Base-by-base conservation (phyloP, 2,113 vertebrate species). In the Miniopterus natalensis region DNA sequence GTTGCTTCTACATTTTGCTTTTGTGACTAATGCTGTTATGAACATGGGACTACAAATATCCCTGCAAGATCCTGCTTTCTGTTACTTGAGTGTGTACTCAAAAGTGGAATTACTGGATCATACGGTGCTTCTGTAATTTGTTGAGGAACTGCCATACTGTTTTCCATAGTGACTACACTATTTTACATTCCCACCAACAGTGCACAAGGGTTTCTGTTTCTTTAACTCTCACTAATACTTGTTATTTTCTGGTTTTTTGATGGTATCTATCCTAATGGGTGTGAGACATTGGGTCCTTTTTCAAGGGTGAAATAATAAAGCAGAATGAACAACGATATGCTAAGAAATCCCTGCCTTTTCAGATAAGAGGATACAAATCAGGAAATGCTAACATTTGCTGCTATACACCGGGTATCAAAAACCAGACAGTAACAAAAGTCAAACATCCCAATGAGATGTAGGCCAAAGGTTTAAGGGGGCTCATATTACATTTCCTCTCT, bases 331-430 rank as follows among this genome's bases (percentile, higher is more conserved):
- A 74, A 21, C 2, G 1, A 7, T 59, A 74, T 57, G 27, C 40
- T 51, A 31, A 95, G 25, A 7, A 63, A 70, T 14, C 5, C 25
- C n/a, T 89, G 55, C 17, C 47, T 87, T 92, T 91, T 85, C 55
- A 49, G 11, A 66, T 88, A 96, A 81, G 87, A 21, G 8, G 40
- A 90, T 71, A 42, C 11, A 88, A 84, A 89, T 73, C 80, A 95
- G 45, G 45, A 92, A 73, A 89, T 71, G 8, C 25, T 89, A 70
- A 47, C 17, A 27, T 36, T 92, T 51, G 12, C 13, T 1, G 1
- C 86, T 70, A 8, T 31, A 81, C 1, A 83, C n/a, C 47, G 47
- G 14, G 15, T 75, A 65, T 61, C 21, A 40, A 84, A 94, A 94
- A n/a, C 45, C 51, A 86, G 88, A 78, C 7, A 61, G 18, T 14